Evolutionary conservation across 2,113 vertebrate genomes (phyloP).

Genomic region (Dunckerocampus dactyliophorus): DNA sequence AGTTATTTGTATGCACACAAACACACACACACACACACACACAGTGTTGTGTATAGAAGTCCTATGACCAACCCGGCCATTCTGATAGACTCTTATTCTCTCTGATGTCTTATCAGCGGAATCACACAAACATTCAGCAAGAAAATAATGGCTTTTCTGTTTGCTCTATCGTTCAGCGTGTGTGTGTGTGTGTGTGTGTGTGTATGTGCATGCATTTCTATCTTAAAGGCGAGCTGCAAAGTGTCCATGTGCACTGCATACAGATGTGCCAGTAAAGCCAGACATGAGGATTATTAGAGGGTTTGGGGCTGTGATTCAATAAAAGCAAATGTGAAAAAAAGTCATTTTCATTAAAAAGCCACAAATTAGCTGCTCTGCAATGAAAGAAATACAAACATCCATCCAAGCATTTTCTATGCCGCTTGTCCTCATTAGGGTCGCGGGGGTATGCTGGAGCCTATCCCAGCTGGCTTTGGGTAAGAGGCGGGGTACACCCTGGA

Average conservation of each 20-base stretch:
- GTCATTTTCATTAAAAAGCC: slow-evolving; percentile 19
- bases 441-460: no score
- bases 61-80: slow-evolving; percentile 62
- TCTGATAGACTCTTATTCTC: slow-evolving; percentile 64
- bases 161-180: slow-evolving; percentile 39
- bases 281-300: slow-evolving; percentile 23
- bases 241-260: slow-evolving; percentile 50
- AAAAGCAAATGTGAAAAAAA: slow-evolving; percentile 7
- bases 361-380: background rate
- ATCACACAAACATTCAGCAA: slow-evolving; percentile 66
- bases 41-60: slow-evolving; percentile 51
- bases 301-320: slow-evolving; percentile 21
- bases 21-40: slow-evolving; percentile 2
- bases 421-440: no score
- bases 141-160: slow-evolving; percentile 71
- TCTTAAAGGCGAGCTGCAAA: slow-evolving; percentile 43
- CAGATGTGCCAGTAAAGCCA: slow-evolving; percentile 46
- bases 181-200: slow-evolving; percentile 17
- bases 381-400: no score
- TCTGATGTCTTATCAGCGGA: slow-evolving; percentile 67
- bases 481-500: no score
- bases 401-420: no score
- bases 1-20: slow-evolving; percentile 8
- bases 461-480: no score
- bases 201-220: slow-evolving; percentile 26